These are phyloP conservation scores for Ricordea florida DNA, from an alignment of 92 coral and sea anemone species.

Conservation along the genomic window DNA sequence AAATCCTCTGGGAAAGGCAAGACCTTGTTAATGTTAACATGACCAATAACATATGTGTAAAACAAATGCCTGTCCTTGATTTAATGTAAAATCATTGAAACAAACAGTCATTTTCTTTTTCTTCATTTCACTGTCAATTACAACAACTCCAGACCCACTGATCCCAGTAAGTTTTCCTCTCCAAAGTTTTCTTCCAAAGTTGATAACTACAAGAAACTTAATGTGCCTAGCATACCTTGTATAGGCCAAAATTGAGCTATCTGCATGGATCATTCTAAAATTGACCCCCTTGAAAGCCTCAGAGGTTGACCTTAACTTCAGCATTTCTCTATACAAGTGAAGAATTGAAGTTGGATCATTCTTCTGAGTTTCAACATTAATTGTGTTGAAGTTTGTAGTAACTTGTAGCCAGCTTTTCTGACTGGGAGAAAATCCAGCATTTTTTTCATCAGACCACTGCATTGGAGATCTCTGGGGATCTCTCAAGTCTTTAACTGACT, in stretches of 20 bases:
- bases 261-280: conserved; percentile 61
- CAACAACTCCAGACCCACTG: conserved; percentile 48
- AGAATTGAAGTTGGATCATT: conserved; percentile 51
- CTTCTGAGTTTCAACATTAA: conserved; percentile 64
- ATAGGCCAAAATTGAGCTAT: conserved; percentile 68
- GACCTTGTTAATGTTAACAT: background rate
- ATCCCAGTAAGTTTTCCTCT: conserved; percentile 38
- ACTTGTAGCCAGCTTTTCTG: conserved; percentile 66
- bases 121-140: conserved; percentile 75
- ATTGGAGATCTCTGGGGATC: conserved; percentile 81
- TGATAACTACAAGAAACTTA: conserved; percentile 61
- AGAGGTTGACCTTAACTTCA: conserved; percentile 49
- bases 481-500: conserved; percentile 43
- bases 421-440: conserved; percentile 64
- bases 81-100: conserved; percentile 29
- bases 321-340: conserved; percentile 52
- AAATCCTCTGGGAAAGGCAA: no score
- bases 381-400: conserved; percentile 11
- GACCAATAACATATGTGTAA: conserved; percentile 14
- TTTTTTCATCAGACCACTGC: conserved; percentile 61
- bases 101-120: conserved; percentile 21
- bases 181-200: conserved; percentile 69
- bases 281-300: conserved; percentile 58
- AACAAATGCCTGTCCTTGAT: conserved; percentile 77
- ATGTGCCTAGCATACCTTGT: conserved; percentile 34